Percentiles rank a stretch among this genome's conserved stretches.
Evolutionary conservation across 2,797 vertebrate genomes (phyloP).

Genomic region (Tamandua tetradactyla): DNA sequence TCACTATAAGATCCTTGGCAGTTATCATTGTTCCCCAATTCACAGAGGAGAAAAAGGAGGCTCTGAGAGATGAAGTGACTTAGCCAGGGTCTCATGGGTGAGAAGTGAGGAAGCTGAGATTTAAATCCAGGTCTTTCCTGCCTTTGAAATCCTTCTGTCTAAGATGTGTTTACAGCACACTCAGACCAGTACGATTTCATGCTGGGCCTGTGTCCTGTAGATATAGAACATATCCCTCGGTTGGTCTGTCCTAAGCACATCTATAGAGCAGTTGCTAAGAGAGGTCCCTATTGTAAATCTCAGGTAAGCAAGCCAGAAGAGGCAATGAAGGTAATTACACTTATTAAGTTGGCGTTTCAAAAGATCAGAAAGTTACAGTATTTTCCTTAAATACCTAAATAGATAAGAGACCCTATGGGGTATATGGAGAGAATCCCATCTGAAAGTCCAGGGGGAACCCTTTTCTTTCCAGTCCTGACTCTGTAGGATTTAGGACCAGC

Average conservation of each 20-base stretch:
- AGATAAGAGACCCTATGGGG: not conserved
- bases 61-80: not conserved
- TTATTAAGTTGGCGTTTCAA: not conserved
- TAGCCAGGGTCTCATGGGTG: not conserved
- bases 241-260: not conserved
- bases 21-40: not conserved
- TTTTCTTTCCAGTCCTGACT: not conserved
- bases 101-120: not conserved
- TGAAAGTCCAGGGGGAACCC: not conserved
- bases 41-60: not conserved
- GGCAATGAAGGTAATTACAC: not conserved
- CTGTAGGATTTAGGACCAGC: constrained; percentile 27
- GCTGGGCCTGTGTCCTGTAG: not conserved
- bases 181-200: not conserved
- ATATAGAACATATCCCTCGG: not conserved
- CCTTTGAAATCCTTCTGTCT: not conserved
- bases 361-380: constrained; percentile 11
- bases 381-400: not conserved
- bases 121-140: not conserved
- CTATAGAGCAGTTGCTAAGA: not conserved
- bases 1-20: not conserved
- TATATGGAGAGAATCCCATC: not conserved
- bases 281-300: not conserved
- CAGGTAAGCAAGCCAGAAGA: not conserved
- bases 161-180: not conserved